Evolutionary conservation across 2,797 vertebrate genomes (phyloP).

Genomic region (Antennarius maculatus): DNA sequence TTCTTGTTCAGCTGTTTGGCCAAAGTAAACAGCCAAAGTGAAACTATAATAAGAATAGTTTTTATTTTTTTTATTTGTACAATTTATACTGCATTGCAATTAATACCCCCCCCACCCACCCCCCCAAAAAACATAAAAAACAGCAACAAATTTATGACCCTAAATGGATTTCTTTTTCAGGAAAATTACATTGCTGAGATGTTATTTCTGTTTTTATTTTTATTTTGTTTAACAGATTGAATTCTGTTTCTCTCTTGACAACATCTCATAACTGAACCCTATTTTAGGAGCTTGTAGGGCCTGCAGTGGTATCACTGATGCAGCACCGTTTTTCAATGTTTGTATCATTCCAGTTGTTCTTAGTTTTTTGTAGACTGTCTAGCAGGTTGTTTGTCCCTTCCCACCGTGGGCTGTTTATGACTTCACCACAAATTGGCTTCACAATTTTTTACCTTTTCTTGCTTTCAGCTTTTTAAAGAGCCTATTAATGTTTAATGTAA

Average conservation of each 20-base stretch:
- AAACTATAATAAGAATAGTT: no score
- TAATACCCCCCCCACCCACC: no score
- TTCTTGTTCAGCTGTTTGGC: no score
- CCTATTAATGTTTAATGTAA: slow-evolving; percentile 15
- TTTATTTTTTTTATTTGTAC: no score
- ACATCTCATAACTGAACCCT: slow-evolving; percentile 15
- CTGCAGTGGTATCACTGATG: slow-evolving; percentile 26
- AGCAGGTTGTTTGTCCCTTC: slow-evolving; percentile 47
- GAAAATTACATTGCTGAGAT: slow-evolving; percentile 14
- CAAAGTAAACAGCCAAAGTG: no score
- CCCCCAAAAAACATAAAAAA: no score
- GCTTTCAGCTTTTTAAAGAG: slow-evolving; percentile 25
- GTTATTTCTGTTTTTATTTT: slow-evolving; percentile 12
- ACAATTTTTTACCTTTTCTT: slow-evolving; percentile 26
- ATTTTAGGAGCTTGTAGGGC: slow-evolving; percentile 25
- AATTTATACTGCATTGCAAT: no score
- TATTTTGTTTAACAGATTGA: slow-evolving; percentile 12
- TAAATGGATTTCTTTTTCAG: slow-evolving; percentile 5
- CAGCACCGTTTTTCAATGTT: background rate
- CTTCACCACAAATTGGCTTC: slow-evolving; percentile 20
- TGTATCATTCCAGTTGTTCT: no score
- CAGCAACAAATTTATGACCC: no score
- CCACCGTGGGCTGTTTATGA: slow-evolving; percentile 24
- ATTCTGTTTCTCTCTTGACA: slow-evolving; percentile 26
- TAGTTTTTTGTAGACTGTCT: background rate